Evolutionary conservation across 92 coral and sea anemone species (phyloP), one percentile per base, ranked within the genome.

Genomic region (Siderastrea siderea): DNA sequence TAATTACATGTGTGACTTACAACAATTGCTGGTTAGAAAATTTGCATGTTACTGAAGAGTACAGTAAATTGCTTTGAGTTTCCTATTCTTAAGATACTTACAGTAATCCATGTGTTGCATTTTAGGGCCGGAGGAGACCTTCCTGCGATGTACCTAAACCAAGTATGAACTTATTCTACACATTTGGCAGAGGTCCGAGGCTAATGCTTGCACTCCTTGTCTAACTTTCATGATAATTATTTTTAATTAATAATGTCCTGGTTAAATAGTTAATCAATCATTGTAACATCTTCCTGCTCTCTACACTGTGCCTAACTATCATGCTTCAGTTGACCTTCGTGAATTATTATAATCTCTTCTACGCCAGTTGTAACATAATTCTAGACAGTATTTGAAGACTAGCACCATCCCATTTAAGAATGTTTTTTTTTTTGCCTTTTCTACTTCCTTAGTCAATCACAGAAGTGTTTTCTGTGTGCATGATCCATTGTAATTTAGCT

Each of bases 91-190:
- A 26, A 26, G 38, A 26, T 26, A 26, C 38, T 26, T 26, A 26
- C 38, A 26, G 38, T 26, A 26, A 0, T 51, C 45, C 3, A 9
- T 66, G 26, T 26, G 55, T 61, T 48, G 61, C 45, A 46, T 79
- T 75, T 44, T 84, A 93, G 93, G 96, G 94, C 52, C 92, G 99
- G 58, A 87, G 99, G 90, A 94, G 98, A 78, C 94, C 95, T n/a
- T 95, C 95, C 43, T 94, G 98, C 59, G 94, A 95, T 79, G 79
- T 96, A 46, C 88, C 93, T 5, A 90, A 78, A 90, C 92, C 86
- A 83, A 87, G 91, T 91, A 87, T 77, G 91, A 75, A 49, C 57
- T 84, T 74, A 74, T 10, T 77, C 71, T 80, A 66, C 82, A 67
- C 77, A 26, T 84, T 84, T 74, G 87, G 79, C 87, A 63, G 87